Conservation (phyloP, 1,140 invertebrate species). For the Drosophila elegans region DNA sequence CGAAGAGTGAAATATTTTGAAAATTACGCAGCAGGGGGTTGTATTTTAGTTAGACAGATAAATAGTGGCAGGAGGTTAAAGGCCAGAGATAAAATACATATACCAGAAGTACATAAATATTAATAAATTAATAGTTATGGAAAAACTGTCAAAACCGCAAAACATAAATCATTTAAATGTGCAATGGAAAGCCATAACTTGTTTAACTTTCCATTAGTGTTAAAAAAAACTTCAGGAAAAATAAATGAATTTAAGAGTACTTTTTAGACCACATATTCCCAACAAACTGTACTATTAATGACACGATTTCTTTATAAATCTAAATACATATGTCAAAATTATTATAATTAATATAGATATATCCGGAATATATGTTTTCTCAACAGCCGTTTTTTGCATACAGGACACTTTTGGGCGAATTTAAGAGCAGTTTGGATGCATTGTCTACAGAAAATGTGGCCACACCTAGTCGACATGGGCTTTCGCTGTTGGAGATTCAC, state of each 20-base stretch:
- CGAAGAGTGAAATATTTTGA: slow-evolving; percentile 1
- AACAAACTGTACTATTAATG: too few species aligned
- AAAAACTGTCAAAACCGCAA: slow-evolving; percentile 18
- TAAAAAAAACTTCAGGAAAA: background rate
- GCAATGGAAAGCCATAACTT: background rate
- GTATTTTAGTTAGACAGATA: slow-evolving; percentile 9
- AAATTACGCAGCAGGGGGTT: slow-evolving; percentile 13
- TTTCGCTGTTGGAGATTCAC: background rate
- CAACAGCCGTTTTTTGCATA: slow-evolving; percentile 5
- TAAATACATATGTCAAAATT: too few species aligned
- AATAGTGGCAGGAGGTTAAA: slow-evolving; percentile 13
- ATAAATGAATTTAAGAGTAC: background rate
- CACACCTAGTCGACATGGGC: slow-evolving; percentile 8
- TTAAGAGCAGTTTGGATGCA: slow-evolving; percentile 1
- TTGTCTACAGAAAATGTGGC: slow-evolving; percentile 12
- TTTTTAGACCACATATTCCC: background rate
- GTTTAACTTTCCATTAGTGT: slow-evolving; percentile 1
- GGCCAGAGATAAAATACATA: slow-evolving; percentile 3
- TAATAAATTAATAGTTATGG: slow-evolving; percentile 14
- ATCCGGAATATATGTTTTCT: slow-evolving; percentile 2
- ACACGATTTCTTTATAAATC: background rate
- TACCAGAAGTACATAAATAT: background rate
- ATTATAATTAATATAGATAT: background rate
- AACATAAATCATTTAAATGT: slow-evolving; percentile 5
- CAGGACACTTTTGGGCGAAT: background rate